Percentiles rank a stretch among this genome's conserved stretches.
Evolutionary conservation across 2,797 vertebrate species (phyloP).

Genomic region (Malurus leucopterus): DNA sequence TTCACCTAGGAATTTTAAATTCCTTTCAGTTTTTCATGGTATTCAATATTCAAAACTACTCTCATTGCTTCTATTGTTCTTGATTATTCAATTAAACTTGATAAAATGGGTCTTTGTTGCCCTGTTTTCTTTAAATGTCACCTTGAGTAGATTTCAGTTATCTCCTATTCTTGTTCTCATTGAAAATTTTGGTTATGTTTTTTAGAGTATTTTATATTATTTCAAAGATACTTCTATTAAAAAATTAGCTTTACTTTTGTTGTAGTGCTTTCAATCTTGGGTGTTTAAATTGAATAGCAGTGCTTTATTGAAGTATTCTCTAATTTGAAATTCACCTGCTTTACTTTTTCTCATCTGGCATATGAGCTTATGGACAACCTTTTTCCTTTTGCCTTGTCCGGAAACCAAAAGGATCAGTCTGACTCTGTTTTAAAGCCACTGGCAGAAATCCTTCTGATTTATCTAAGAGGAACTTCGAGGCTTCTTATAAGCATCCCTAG

Average conservation of each 20-base stretch:
- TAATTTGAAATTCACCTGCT: background rate
- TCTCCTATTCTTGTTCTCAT: background rate
- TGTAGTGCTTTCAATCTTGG: background rate
- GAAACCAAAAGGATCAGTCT: background rate
- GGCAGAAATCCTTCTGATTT: background rate
- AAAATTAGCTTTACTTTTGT: background rate
- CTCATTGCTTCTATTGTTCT: background rate
- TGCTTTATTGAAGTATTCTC: background rate
- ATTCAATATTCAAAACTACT: background rate
- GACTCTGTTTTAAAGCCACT: background rate
- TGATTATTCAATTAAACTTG: background rate
- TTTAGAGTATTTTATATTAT: background rate
- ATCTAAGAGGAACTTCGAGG: background rate
- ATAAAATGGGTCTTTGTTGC: background rate
- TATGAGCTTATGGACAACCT: background rate
- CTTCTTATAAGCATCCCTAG: background rate
- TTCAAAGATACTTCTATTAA: background rate
- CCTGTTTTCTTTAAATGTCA: background rate
- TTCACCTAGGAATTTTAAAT: background rate
- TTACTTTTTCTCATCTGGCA: background rate
- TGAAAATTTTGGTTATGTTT: background rate
- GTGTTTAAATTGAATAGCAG: background rate
- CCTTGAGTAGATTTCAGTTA: constrained; percentile 12
- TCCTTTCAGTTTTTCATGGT: background rate
- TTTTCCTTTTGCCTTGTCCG: background rate